Evolutionary conservation across 2,113 vertebrate species (phyloP).

Genomic region (Dromaius novaehollandiae): DNA sequence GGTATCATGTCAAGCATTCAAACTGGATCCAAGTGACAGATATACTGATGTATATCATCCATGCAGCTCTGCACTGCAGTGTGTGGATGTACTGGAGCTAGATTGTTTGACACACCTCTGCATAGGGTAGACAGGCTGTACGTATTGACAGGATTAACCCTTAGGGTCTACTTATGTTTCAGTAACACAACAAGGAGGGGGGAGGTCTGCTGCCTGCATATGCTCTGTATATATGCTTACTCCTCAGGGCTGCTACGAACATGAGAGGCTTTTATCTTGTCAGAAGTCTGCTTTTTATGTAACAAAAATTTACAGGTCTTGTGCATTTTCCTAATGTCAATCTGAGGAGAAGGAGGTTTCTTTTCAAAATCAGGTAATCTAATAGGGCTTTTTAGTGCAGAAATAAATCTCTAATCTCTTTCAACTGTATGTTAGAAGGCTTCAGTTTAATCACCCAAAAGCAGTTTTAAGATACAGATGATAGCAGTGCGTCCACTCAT

Average conservation of each 20-base stretch:
- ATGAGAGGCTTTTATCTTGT: neutral
- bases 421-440: neutral
- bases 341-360: neutral
- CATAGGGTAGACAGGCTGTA: neutral
- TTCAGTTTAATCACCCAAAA: neutral
- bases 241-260: neutral
- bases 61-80: fast-evolving
- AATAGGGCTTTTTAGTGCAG: neutral
- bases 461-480: neutral
- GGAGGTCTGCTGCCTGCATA: neutral
- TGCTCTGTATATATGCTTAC: neutral
- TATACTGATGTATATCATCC: fast-evolving
- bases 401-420: neutral
- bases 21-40: neutral
- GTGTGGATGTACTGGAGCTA: neutral
- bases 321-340: neutral
- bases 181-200: neutral
- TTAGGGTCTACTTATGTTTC: neutral
- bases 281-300: neutral
- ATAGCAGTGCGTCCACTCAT: neutral
- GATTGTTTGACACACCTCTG: neutral
- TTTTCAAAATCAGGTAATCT: neutral
- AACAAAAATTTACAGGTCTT: neutral
- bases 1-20: neutral
- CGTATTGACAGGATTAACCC: neutral